Evolutionary conservation across 2,113 vertebrate species (phyloP).

Genomic region (Hydrochoerus hydrochaeris): DNA sequence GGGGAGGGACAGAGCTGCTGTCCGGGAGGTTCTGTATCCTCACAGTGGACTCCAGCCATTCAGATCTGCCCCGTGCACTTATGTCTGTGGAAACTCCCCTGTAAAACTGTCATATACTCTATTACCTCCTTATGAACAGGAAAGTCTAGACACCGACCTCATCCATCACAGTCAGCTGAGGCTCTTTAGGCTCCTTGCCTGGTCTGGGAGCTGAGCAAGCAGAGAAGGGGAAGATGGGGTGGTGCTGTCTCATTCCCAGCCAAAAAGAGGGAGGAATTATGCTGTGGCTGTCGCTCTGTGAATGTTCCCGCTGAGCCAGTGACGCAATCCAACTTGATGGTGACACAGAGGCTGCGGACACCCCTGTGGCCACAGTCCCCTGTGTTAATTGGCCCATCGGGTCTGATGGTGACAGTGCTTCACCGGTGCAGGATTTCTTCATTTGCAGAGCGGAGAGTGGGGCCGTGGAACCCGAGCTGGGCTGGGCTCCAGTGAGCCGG

Average conservation of each 20-base stretch:
- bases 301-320: neutral
- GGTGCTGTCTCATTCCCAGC: rapidly evolving
- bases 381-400: neutral
- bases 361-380: rapidly evolving
- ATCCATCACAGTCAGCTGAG: neutral
- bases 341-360: neutral
- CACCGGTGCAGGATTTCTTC: neutral
- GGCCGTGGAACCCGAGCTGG: no score
- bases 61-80: neutral
- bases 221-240: neutral
- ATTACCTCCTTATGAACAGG: conserved; percentile 11
- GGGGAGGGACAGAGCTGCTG: neutral
- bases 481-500: neutral
- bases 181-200: neutral
- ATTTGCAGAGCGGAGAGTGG: neutral
- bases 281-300: neutral
- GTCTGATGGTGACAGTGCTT: neutral
- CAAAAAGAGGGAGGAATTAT: no score
- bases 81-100: neutral
- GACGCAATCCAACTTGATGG: neutral
- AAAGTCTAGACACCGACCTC: neutral
- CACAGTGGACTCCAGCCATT: neutral
- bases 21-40: conserved; percentile 40
- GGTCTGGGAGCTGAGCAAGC: no score
- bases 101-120: conserved; percentile 32